Percentiles rank a stretch among this genome's conserved stretches.
Evolutionary conservation across 2,888 invertebrate genomes (phyloP).

Genomic region (Idaea straminata): DNA sequence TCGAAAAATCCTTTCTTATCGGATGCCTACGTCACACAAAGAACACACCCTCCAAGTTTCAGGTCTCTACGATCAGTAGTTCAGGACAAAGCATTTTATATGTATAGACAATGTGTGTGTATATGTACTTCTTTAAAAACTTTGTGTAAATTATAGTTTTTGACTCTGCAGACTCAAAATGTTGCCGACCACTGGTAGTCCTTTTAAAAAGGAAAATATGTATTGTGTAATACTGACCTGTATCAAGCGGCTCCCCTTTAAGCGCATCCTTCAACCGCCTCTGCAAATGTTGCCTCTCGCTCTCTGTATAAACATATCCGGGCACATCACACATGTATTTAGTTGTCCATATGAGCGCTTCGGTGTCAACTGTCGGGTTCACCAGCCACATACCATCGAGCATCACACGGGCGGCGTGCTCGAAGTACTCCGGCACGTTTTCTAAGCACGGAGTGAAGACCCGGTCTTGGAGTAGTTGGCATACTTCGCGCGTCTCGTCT

Average conservation of each 20-base stretch:
- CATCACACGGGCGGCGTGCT: conserved; percentile 82
- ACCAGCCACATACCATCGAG: conserved; percentile 85
- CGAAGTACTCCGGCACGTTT: conserved; percentile 81
- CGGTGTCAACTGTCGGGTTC: conserved; percentile 81
- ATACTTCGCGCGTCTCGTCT: conserved; percentile 82
- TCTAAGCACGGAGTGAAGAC: conserved; percentile 82
- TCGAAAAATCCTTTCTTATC: too few species aligned
- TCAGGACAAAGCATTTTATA: too few species aligned
- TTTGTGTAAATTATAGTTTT: too few species aligned
- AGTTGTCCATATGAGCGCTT: conserved; percentile 77
- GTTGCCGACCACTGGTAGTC: too few species aligned
- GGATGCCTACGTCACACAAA: too few species aligned
- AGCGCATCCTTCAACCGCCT: neutral
- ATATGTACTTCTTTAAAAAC: too few species aligned
- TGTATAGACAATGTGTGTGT: too few species aligned
- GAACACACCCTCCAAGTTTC: too few species aligned
- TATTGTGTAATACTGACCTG: neutral
- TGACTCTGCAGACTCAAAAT: too few species aligned
- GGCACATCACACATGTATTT: conserved; percentile 63
- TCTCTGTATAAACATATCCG: conserved; percentile 3
- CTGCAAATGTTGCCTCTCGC: neutral
- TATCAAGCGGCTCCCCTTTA: conserved; percentile 1
- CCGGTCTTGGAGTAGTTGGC: conserved; percentile 78
- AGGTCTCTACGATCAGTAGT: too few species aligned
- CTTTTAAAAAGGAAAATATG: neutral